phyloP scores from a whole-genome alignment of 2,888 invertebrate genomes.

The Acrobasis consociella region DNA sequence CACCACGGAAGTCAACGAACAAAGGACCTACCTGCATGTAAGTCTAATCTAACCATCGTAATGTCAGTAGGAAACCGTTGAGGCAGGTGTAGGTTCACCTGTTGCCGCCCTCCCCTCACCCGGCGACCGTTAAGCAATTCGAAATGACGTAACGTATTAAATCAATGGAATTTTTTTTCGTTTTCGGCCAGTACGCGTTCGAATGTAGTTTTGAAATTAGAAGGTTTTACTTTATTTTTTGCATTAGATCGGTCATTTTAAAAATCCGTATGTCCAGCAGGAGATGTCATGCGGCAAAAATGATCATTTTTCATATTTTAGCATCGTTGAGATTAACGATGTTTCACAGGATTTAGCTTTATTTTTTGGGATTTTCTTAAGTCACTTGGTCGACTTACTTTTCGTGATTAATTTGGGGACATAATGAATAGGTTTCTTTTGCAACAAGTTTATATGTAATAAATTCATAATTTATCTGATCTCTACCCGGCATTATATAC shows the following conservation, averaged over 20 bases:
- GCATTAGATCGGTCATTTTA: not conserved
- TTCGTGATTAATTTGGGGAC: too few relatives aligned
- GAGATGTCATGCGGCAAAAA: too few relatives aligned
- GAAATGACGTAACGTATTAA: conserved; percentile 57
- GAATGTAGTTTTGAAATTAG: not conserved
- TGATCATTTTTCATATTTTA: too few relatives aligned
- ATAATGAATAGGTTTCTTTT: too few relatives aligned
- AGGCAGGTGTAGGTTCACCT: conserved; percentile 77
- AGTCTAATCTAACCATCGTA: conserved; percentile 70
- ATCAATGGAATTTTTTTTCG: conserved; percentile 35
- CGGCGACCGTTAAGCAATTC: conserved; percentile 66
- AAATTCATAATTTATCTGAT: too few relatives aligned
- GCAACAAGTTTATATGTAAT: too few relatives aligned
- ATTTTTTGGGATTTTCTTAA: too few relatives aligned
- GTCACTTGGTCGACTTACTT: too few relatives aligned
- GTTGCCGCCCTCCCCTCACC: conserved; percentile 47
- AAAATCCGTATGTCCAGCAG: too few relatives aligned
- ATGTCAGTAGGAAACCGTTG: conserved; percentile 74
- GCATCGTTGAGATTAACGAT: too few relatives aligned
- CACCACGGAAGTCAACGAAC: conserved; percentile 18
- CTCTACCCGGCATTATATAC: too few relatives aligned
- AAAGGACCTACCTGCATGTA: conserved; percentile 28
- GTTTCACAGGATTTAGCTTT: too few relatives aligned
- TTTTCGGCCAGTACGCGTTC: not conserved
- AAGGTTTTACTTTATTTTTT: not conserved